A percentile compares a stretch with the other conserved stretches of the same genome.
Evolutionary conservation across 1,140 invertebrate species (phyloP).

Genomic region (Listronotus bonariensis): DNA sequence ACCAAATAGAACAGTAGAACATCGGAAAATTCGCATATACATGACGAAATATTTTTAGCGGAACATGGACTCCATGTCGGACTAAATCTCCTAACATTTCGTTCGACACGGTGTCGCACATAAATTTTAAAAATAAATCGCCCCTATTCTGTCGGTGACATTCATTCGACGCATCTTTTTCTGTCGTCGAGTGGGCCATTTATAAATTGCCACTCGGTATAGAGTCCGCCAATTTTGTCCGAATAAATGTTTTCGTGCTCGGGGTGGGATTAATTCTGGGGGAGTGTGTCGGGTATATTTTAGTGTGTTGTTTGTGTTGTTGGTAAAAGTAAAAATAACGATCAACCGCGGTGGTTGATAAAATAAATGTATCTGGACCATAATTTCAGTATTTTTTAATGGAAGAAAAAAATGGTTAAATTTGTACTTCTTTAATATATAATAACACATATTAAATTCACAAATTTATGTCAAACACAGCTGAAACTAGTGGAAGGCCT

Average conservation of each 20-base stretch:
- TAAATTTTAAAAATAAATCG: conserved; percentile 36
- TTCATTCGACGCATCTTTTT: conserved; percentile 35
- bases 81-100: conserved; percentile 25
- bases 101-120: conserved; percentile 31
- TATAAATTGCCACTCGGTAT: conserved; percentile 32
- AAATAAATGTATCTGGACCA: too few species aligned
- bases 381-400: too few species aligned
- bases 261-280: neutral
- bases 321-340: neutral
- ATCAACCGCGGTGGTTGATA: too few species aligned
- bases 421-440: too few species aligned
- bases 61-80: conserved; percentile 2
- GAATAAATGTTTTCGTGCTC: conserved; percentile 3
- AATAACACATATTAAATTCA: too few species aligned
- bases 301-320: neutral
- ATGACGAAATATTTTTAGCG: conserved; percentile 15
- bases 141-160: conserved; percentile 26
- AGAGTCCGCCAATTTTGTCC: conserved; percentile 20
- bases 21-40: conserved; percentile 8
- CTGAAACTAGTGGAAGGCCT: too few species aligned
- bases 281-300: neutral
- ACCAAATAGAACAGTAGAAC: neutral
- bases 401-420: too few species aligned
- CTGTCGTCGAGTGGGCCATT: conserved; percentile 26
- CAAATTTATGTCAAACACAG: too few species aligned